Evolutionary conservation across 2,797 vertebrate species (phyloP).

Genomic region (Schizothorax lantsangensis): DNA sequence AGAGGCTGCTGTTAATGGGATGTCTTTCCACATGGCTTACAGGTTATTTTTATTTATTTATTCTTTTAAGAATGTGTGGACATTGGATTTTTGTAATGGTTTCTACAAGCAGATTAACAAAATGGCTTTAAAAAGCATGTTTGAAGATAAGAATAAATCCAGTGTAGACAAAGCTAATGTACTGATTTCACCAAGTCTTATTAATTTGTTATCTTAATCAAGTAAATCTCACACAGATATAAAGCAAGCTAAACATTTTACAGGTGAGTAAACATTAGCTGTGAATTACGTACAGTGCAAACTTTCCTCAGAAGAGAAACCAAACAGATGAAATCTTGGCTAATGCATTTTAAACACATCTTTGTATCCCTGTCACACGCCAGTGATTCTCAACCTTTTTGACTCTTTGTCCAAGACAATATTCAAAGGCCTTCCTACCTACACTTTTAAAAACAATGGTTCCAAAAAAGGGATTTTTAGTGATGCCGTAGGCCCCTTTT

Average conservation of each 20-base stretch:
- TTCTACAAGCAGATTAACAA: neutral
- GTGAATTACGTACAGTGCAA: constrained; percentile 16
- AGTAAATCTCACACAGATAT: constrained; percentile 10
- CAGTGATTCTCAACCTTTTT: neutral
- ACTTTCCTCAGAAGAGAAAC: constrained; percentile 59
- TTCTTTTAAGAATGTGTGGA: neutral
- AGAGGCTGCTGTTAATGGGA: constrained; percentile 60
- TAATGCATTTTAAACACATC: constrained; percentile 5
- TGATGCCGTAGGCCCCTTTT: neutral
- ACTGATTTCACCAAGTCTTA: neutral
- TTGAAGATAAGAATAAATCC: neutral
- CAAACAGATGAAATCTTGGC: constrained; percentile 21
- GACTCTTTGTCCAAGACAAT: neutral
- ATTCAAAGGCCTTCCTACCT: neutral
- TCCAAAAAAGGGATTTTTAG: neutral
- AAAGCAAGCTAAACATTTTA: constrained; percentile 12
- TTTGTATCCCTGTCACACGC: neutral
- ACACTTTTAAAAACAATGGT: neutral
- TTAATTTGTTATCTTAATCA: neutral
- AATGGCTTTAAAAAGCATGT: neutral
- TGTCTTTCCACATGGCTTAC: constrained; percentile 67
- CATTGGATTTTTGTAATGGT: neutral
- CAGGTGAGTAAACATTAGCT: constrained; percentile 2
- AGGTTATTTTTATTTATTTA: neutral
- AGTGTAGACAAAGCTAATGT: neutral